Evolutionary conservation across 2,888 invertebrate species (phyloP).

Genomic region (Drosophila merina): DNA sequence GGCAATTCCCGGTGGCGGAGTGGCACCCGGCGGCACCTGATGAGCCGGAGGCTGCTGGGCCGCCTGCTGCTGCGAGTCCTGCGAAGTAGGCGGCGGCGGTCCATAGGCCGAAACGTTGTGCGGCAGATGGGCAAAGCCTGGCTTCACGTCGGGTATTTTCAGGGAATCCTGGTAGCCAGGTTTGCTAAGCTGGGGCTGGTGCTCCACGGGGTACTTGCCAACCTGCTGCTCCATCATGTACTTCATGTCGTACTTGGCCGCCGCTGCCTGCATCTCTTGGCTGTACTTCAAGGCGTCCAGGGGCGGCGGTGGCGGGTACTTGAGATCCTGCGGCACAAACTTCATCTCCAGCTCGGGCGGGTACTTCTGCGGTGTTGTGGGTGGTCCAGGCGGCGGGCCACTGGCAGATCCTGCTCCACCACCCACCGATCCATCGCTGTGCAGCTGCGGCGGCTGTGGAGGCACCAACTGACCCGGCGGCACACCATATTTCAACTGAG

Average conservation of each 20-base stretch:
- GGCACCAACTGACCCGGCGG: slow-evolving; percentile 64
- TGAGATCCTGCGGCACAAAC: slow-evolving; percentile 83
- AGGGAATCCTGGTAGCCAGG: slow-evolving; percentile 80
- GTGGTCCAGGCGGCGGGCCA: slow-evolving; percentile 56
- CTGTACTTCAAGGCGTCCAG: slow-evolving; percentile 82
- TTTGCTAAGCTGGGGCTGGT: slow-evolving; percentile 60
- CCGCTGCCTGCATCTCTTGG: slow-evolving; percentile 82
- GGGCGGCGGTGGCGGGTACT: slow-evolving; percentile 83
- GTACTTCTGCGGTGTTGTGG: slow-evolving; percentile 78
- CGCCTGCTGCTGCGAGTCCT: slow-evolving; percentile 35
- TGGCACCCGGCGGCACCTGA: slow-evolving; percentile 73
- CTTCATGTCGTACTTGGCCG: slow-evolving; percentile 83
- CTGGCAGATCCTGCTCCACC: slow-evolving; percentile 44
- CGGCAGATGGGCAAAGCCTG: slow-evolving; percentile 72
- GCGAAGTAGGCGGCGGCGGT: slow-evolving; percentile 38
- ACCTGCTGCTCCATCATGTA: slow-evolving; percentile 81
- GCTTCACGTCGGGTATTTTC: slow-evolving; percentile 82
- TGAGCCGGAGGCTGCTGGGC: slow-evolving; percentile 60
- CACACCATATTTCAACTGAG: slow-evolving; percentile 77
- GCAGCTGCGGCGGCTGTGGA: slow-evolving; percentile 68
- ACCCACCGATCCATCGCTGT: slow-evolving; percentile 57
- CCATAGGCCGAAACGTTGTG: slow-evolving; percentile 62
- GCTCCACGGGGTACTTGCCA: slow-evolving; percentile 78
- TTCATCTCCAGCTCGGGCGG: slow-evolving; percentile 82
- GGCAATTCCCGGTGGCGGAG: slow-evolving; percentile 80